Percentiles rank a stretch among this genome's conserved stretches.
phyloP scores from a whole-genome alignment of 2,888 invertebrate species.

The Ischnus inquisitorius region DNA sequence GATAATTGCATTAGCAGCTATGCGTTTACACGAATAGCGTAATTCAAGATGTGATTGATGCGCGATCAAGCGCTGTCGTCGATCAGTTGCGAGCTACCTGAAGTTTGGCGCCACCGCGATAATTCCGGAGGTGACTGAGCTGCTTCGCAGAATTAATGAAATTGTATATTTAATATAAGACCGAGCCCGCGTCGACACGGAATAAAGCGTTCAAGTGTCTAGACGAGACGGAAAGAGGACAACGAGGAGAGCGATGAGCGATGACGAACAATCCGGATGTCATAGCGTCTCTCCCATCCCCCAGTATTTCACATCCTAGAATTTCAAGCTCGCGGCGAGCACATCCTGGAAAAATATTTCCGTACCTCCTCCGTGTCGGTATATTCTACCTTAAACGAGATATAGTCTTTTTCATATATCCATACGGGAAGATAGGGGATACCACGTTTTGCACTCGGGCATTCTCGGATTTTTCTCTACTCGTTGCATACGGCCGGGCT shows the following conservation, averaged over 20 bases:
- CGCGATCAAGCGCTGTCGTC: neutral
- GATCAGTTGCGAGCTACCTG: neutral
- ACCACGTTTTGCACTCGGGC: constrained; percentile 3
- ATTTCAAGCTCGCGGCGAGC: constrained; percentile 1
- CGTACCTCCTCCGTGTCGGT: neutral
- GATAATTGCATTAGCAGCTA: neutral
- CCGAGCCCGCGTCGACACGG: neutral
- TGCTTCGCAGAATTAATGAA: neutral
- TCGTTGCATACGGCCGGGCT: neutral
- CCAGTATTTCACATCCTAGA: neutral
- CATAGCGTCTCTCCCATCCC: neutral
- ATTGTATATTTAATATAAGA: neutral
- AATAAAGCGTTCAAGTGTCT: neutral
- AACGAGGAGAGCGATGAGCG: neutral
- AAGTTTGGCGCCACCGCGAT: neutral
- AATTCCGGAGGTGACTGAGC: neutral
- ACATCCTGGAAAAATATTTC: constrained; percentile 12
- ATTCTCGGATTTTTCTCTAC: constrained; percentile 26
- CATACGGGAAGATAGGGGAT: neutral
- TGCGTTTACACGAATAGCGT: constrained; percentile 10
- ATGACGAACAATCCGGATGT: neutral
- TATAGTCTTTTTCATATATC: neutral
- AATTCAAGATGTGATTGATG: constrained; percentile 1
- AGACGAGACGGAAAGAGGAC: neutral
- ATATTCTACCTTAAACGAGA: neutral